These are phyloP conservation scores for Drosophila chauvacae DNA, from an alignment of 1,140 invertebrate species.

Conservation along the genomic window DNA sequence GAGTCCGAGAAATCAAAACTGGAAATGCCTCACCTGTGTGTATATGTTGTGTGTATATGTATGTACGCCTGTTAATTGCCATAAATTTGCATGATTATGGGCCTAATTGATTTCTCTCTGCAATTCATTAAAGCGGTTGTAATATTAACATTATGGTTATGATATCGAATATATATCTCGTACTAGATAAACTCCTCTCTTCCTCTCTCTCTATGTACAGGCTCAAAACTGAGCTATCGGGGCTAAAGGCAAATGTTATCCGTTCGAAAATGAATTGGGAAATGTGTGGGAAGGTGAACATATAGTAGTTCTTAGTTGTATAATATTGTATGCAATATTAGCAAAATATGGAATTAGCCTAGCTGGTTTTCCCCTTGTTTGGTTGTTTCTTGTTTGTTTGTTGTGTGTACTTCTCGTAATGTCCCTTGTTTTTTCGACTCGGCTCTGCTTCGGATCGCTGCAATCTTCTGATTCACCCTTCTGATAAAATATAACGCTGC, in stretches of 20 bases:
- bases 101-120: constrained; percentile 45
- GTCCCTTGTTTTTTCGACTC: constrained; percentile 43
- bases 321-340: constrained; percentile 43
- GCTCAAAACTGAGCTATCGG: constrained; percentile 20
- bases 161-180: constrained; percentile 52
- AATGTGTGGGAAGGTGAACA: constrained; percentile 9
- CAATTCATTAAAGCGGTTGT: constrained; percentile 72
- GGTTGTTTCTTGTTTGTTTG: constrained; percentile 51
- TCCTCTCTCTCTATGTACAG: constrained; percentile 54
- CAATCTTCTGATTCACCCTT: constrained; percentile 33
- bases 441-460: constrained; percentile 61
- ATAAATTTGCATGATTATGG: constrained; percentile 35
- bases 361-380: constrained; percentile 35
- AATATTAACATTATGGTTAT: constrained; percentile 61
- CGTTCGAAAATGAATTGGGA: neutral
- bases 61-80: constrained; percentile 55
- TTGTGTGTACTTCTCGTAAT: constrained; percentile 43
- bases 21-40: constrained; percentile 42
- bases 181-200: constrained; percentile 24
- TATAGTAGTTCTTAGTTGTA: constrained; percentile 14
- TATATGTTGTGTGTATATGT: constrained; percentile 32
- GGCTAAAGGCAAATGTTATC: constrained; percentile 29
- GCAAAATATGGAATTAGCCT: constrained; percentile 72
- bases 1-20: constrained; percentile 53
- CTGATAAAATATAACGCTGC: constrained; percentile 27